These are phyloP conservation scores for Orchestes rusci DNA, from an alignment of 2,888 invertebrate genomes.

Conservation along the genomic window DNA sequence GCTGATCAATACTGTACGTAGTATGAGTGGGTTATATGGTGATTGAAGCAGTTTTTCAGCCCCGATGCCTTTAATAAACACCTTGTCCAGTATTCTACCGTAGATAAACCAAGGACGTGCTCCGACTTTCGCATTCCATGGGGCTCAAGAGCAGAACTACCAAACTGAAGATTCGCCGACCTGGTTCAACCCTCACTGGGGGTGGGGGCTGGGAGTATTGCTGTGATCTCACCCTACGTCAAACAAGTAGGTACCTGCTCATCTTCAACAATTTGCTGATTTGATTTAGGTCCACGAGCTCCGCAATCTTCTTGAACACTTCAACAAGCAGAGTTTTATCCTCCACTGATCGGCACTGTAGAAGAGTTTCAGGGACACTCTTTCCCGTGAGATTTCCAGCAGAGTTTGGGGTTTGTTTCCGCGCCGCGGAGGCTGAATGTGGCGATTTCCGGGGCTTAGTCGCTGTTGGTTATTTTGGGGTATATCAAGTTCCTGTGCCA, in stretches of 20 bases:
- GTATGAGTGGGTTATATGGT: no score
- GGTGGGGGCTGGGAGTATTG: slow-evolving; percentile 64
- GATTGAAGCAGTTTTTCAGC: no score
- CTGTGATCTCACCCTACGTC: slow-evolving; percentile 86
- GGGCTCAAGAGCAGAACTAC: slow-evolving; percentile 60
- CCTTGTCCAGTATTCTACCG: no score
- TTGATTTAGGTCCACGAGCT: slow-evolving; percentile 58
- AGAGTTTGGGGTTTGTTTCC: slow-evolving; percentile 65
- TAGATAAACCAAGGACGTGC: no score
- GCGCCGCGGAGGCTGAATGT: slow-evolving; percentile 82
- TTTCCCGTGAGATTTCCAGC: slow-evolving; percentile 44
- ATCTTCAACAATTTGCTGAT: background rate
- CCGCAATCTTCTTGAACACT: slow-evolving; percentile 49
- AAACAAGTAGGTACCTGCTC: slow-evolving; percentile 91
- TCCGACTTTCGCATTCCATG: slow-evolving; percentile 61
- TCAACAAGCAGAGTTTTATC: slow-evolving; percentile 45
- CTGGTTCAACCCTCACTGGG: slow-evolving; percentile 66
- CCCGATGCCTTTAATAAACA: no score
- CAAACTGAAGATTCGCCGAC: slow-evolving; percentile 76
- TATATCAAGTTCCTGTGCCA: slow-evolving; percentile 64
- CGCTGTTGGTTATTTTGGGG: slow-evolving; percentile 73
- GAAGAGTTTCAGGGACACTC: slow-evolving; percentile 81
- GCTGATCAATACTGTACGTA: slow-evolving; percentile 56
- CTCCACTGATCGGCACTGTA: slow-evolving; percentile 69
- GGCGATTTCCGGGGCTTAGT: slow-evolving; percentile 76